phyloP scores from a whole-genome alignment of 1,140 invertebrate genomes.

The Dendroctonus valens region DNA sequence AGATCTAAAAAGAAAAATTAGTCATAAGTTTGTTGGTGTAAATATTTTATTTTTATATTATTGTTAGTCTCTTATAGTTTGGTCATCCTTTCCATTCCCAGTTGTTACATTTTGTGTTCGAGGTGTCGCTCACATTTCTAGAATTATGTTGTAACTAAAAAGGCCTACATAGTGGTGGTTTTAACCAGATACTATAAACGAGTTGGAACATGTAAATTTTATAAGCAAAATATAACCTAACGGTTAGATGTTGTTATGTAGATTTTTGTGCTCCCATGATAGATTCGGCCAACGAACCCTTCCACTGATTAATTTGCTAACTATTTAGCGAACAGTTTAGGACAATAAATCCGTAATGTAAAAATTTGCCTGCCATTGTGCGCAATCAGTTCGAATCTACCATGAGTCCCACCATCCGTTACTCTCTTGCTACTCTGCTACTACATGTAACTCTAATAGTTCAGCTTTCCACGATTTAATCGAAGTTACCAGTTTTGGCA shows the following conservation, averaged over 20 bases:
- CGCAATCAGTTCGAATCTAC: neutral
- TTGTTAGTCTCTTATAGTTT: constrained; percentile 21
- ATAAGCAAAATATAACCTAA: constrained; percentile 14
- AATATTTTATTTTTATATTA: constrained; percentile 35
- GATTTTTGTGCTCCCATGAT: neutral
- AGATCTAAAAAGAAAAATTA: neutral
- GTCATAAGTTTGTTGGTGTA: constrained; percentile 31
- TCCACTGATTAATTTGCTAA: too few species aligned
- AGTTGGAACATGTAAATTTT: constrained; percentile 25
- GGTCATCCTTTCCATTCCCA: constrained; percentile 17
- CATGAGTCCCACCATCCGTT: neutral
- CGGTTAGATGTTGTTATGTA: constrained; percentile 10
- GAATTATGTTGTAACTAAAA: constrained; percentile 28
- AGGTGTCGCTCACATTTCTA: constrained; percentile 22
- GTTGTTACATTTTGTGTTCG: constrained; percentile 15
- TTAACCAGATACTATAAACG: too few species aligned
- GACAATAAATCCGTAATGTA: too few species aligned
- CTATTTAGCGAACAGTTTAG: too few species aligned
- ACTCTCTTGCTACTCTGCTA: constrained; percentile 9
- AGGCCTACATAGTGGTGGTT: constrained; percentile 31
- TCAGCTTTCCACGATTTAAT: constrained; percentile 15
- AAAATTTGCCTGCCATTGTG: too few species aligned
- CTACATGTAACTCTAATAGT: constrained; percentile 1
- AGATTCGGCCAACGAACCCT: neutral
- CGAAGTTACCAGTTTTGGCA: constrained; percentile 25